These are phyloP conservation scores for Oreonectes daqikongensis DNA, from an alignment of 2,797 vertebrate species.

Conservation along the genomic window DNA sequence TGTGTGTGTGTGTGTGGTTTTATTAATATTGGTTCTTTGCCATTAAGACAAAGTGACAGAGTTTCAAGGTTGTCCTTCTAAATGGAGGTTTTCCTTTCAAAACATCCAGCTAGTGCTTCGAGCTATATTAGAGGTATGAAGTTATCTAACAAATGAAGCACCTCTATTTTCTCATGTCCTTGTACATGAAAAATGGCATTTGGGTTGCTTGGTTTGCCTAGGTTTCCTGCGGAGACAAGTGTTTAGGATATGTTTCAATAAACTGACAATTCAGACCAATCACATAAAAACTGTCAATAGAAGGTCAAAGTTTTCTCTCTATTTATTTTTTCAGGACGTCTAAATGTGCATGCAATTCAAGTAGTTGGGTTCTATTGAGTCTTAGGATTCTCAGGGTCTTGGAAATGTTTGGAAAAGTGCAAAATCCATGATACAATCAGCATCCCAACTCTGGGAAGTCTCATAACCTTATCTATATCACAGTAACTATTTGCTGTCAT, in stretches of 20 bases:
- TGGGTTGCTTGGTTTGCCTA: background rate
- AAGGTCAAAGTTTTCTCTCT: background rate
- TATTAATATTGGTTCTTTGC: conserved; percentile 21
- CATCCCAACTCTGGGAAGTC: background rate
- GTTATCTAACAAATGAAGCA: conserved; percentile 13
- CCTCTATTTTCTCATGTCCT: conserved; percentile 3
- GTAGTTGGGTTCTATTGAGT: no score
- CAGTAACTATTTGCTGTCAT: background rate
- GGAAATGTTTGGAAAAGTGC: no score
- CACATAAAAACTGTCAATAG: background rate
- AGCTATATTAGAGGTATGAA: conserved; percentile 9
- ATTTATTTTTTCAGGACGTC: no score
- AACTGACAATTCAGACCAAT: background rate
- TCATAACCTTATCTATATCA: background rate
- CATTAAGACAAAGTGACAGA: conserved; percentile 14
- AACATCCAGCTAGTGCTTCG: conserved; percentile 2
- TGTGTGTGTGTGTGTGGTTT: background rate
- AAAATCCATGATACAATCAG: background rate
- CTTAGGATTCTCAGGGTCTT: no score
- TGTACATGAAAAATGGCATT: background rate
- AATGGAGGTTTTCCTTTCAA: conserved; percentile 1
- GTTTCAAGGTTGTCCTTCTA: conserved; percentile 17
- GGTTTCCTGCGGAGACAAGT: background rate
- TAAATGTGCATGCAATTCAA: no score
- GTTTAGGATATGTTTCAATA: background rate